phyloP scores from a whole-genome alignment of 2,888 invertebrate species.

The Agrotis clavis region DNA sequence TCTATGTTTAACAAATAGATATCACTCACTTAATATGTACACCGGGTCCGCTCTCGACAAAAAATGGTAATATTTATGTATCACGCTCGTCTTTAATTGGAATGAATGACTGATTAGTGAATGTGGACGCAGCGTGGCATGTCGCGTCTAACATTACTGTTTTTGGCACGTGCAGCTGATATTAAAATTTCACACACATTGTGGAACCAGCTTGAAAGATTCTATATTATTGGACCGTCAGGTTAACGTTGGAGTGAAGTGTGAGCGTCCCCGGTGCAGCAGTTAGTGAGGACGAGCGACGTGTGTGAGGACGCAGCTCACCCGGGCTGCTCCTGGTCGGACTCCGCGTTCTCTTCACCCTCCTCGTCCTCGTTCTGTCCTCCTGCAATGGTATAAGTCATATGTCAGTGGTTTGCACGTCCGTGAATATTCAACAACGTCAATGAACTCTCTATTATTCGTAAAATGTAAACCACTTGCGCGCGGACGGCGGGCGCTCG shows the following conservation, averaged over 20 bases:
- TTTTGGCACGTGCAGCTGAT: neutral
- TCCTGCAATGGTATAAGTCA: constrained; percentile 67
- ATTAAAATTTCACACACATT: neutral
- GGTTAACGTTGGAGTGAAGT: neutral
- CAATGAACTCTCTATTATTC: too few species aligned
- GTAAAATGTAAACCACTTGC: constrained; percentile 81
- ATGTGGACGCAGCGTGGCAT: too few species aligned
- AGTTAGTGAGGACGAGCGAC: neutral
- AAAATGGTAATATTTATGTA: too few species aligned
- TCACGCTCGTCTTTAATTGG: too few species aligned
- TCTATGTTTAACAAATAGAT: constrained; percentile 11
- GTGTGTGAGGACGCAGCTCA: constrained; percentile 63
- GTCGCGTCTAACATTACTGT: neutral
- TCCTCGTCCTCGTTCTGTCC: constrained; percentile 91
- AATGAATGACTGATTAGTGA: too few species aligned
- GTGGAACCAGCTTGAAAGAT: neutral
- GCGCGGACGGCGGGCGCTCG: too few species aligned
- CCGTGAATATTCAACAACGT: too few species aligned
- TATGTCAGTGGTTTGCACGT: neutral
- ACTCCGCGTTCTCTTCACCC: constrained; percentile 92
- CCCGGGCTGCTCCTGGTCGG: constrained; percentile 85
- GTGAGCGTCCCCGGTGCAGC: constrained; percentile 18
- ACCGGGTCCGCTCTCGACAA: constrained; percentile 1
- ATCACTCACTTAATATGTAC: constrained; percentile 6
- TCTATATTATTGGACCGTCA: neutral